Conservation (phyloP, 2,888 invertebrate species). For the Cataglyphis altisquamis region DNA sequence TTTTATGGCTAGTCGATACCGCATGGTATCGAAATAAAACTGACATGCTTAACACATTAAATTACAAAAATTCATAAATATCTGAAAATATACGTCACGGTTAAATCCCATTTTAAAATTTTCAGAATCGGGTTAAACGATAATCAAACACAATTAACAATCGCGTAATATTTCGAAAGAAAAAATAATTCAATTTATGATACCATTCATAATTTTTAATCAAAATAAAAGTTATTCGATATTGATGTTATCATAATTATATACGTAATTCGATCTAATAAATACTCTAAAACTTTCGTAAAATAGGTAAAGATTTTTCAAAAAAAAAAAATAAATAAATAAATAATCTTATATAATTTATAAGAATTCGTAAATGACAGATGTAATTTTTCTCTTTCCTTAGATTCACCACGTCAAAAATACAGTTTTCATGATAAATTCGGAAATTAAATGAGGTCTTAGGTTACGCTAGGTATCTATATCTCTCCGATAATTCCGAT, state of each 20-base stretch:
- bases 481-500: conserved; percentile 28
- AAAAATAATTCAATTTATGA: neutral
- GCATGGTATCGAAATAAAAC: conserved; percentile 3
- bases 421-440: conserved; percentile 39
- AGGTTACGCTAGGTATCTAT: conserved; percentile 12
- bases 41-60: neutral
- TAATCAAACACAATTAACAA: conserved; percentile 2
- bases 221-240: neutral
- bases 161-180: neutral
- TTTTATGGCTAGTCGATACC: neutral
- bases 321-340: neutral
- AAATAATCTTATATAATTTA: neutral
- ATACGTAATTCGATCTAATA: neutral
- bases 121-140: neutral
- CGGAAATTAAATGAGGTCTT: conserved; percentile 45
- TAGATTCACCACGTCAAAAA: conserved; percentile 2
- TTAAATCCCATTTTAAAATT: neutral
- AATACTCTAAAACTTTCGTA: neutral
- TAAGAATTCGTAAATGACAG: conserved; percentile 5
- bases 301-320: neutral
- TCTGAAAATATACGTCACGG: neutral
- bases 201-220: neutral
- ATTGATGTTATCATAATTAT: neutral
- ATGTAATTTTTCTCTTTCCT: neutral
- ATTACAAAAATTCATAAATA: conserved; percentile 10